Evolutionary conservation across 2,113 vertebrate genomes (phyloP), one percentile per base, ranked within the genome.

Genomic region (Pteruthius melanotis): DNA sequence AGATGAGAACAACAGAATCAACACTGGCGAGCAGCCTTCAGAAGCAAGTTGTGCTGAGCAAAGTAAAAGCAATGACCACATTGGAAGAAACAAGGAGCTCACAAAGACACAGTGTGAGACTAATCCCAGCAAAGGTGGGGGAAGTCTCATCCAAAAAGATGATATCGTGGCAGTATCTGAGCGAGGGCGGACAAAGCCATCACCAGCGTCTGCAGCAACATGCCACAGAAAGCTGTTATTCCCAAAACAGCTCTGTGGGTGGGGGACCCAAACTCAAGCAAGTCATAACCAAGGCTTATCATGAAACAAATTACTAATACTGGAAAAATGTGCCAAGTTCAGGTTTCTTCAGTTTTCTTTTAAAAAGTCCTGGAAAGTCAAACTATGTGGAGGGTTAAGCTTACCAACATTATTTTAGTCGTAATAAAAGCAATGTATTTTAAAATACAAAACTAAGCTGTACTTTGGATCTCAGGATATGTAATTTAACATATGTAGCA

Each of bases 131-230:
- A 15, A 68, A 82, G 14, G 15, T 50, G 10, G 30, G 1, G 1
- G 22, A 87, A 59, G 24, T 50, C 42, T 68, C 74, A 49, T 20
- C 40, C 61, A 40, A 15, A 71, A 82, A 23, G 35, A 40, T 7
- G 33, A 26, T 31, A 59, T 74, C 0, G 0, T 2, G 7, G 47
- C 33, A 59, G 16, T 21, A 33, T 14, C 42, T 23, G 9, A 79
- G 47, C 0, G 0, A 81, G 71, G 42, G 52, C 1, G 0, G 74
- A 56, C 65, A 66, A 90, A 89, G 72, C 60, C 26, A 60, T 4
- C 13, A 3, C 22, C 76, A 47, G 10, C 0, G 0, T 11, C 42
- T 26, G 19, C 21, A 72, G 78, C 21, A 69, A n/a, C 0, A 0
- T 9, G 37, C 33, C 71, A 54, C 45, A 63, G 27, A 90, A 83